phyloP scores from a whole-genome alignment of 1,140 invertebrate species.

The Pogonus chalceus region DNA sequence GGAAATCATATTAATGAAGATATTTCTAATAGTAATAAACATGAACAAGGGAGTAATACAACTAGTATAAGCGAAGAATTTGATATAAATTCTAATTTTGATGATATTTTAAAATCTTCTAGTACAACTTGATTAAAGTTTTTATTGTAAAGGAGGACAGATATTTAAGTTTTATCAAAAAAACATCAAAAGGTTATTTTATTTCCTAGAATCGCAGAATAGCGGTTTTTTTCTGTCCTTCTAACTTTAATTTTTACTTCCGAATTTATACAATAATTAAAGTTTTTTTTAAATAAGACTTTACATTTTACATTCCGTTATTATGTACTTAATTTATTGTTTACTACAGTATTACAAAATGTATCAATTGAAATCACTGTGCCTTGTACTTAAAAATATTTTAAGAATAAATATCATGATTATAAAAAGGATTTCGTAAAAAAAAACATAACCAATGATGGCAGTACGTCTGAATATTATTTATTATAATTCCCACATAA shows the following conservation, averaged over 20 bases:
- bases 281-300: constrained; percentile 3
- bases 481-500: too few relatives aligned
- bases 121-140: background rate
- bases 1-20: background rate
- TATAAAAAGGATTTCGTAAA: too few relatives aligned
- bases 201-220: too few relatives aligned
- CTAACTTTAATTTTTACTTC: too few relatives aligned
- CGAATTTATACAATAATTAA: background rate
- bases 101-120: constrained; percentile 11
- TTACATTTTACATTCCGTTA: constrained; percentile 1
- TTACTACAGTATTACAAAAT: constrained; percentile 1
- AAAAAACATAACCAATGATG: too few relatives aligned
- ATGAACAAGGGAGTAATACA: background rate
- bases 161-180: too few relatives aligned
- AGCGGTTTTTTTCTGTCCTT: too few relatives aligned
- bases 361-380: background rate
- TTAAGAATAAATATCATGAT: background rate
- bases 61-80: constrained; percentile 12
- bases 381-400: background rate
- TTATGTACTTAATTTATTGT: background rate
- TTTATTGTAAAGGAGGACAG: too few relatives aligned
- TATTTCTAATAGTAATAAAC: too few relatives aligned
- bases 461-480: too few relatives aligned
- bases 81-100: constrained; percentile 12
- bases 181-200: too few relatives aligned